Evolutionary conservation across 2,113 vertebrate species (phyloP).

Genomic region (Nymphicus hollandicus): DNA sequence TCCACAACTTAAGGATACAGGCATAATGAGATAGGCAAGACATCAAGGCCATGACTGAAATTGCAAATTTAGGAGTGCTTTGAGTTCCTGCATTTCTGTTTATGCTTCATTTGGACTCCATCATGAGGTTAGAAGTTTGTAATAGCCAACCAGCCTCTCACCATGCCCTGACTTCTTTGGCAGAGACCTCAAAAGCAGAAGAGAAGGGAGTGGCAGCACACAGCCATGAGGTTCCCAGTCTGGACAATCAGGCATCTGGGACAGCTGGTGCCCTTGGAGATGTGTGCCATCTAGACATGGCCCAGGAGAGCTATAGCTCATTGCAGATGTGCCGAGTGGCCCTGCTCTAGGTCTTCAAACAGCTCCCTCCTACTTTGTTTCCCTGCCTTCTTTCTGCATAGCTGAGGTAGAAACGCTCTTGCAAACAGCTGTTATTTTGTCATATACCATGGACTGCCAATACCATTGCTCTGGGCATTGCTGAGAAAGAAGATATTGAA

Average conservation of each 20-base stretch:
- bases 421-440: not conserved
- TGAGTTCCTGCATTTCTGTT: not conserved
- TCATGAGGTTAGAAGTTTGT: not conserved
- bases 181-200: not conserved
- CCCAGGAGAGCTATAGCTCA: not conserved
- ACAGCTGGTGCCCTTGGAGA: not conserved
- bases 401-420: not conserved
- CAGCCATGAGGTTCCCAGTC: not conserved
- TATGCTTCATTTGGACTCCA: not conserved
- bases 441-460: not conserved
- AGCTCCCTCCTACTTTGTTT: not conserved
- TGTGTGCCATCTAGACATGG: not conserved
- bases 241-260: not conserved
- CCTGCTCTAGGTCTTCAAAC: not conserved
- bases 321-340: not conserved
- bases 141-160: not conserved
- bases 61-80: not conserved
- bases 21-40: not conserved
- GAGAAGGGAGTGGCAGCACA: rapidly evolving
- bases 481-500: not conserved
- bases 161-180: not conserved
- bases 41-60: not conserved
- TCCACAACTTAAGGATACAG: not conserved
- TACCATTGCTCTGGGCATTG: not conserved
- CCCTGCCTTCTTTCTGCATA: not conserved